Percentiles rank a stretch among this genome's conserved stretches.
These are phyloP conservation scores for Epirrhoe tristata DNA, from an alignment of 2,888 invertebrate species.

Conservation along the genomic window DNA sequence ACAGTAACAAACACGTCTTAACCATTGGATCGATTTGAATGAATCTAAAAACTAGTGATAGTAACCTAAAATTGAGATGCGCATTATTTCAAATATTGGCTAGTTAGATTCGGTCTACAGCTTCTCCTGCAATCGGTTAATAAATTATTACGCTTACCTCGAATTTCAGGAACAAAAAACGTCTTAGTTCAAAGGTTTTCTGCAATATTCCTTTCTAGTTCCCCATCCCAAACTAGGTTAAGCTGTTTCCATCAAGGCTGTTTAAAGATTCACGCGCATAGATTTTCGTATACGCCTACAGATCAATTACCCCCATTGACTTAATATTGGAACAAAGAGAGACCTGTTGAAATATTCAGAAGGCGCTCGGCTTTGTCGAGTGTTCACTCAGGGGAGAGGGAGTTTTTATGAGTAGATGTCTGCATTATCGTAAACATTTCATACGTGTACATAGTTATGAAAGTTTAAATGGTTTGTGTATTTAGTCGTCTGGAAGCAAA, in stretches of 20 bases:
- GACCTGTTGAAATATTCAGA: constrained; percentile 82
- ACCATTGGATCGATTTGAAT: no score
- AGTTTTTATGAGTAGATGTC: constrained; percentile 77
- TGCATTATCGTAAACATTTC: constrained; percentile 76
- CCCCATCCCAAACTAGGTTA: constrained; percentile 37
- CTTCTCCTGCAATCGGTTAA: no score
- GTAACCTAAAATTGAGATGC: no score
- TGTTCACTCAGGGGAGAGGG: constrained; percentile 69
- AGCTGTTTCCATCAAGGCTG: constrained; percentile 52
- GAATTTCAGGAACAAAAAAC: background rate
- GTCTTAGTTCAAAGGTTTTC: background rate
- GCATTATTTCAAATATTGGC: no score
- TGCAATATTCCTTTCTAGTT: constrained; percentile 11
- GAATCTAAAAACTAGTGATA: no score
- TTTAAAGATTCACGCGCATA: constrained; percentile 65
- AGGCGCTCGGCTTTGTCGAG: constrained; percentile 80
- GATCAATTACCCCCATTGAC: constrained; percentile 85
- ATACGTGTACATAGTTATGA: constrained; percentile 60
- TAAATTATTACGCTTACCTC: no score
- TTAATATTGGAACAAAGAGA: constrained; percentile 82
- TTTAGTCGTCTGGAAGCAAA: constrained; percentile 9
- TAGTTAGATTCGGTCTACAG: no score
- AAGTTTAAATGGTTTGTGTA: constrained; percentile 50
- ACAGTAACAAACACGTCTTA: no score
- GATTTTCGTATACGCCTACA: constrained; percentile 68